Conservation (phyloP, 2,888 invertebrate genomes). For the Pachycephus smyrnensis region DNA sequence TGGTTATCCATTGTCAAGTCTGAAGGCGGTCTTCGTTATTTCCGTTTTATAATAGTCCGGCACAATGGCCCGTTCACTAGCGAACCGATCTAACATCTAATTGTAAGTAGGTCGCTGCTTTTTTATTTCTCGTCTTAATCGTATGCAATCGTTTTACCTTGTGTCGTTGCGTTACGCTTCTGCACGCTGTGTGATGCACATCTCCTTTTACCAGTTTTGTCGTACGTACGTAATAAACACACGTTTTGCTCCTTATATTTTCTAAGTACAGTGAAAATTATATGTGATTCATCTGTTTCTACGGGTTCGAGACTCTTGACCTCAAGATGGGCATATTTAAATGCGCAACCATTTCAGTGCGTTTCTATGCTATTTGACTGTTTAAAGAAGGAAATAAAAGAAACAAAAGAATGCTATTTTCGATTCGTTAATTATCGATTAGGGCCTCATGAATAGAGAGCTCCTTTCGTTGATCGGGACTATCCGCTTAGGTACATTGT, state of each 20-base stretch:
- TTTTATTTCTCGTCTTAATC: not conserved
- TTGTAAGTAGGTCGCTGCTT: not conserved
- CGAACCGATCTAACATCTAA: not conserved
- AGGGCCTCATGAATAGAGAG: not conserved
- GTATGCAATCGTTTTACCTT: not conserved
- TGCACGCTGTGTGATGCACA: not conserved
- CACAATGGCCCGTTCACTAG: not conserved
- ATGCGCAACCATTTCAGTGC: not conserved
- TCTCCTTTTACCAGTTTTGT: not conserved
- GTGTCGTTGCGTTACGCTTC: not conserved
- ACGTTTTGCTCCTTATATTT: not conserved
- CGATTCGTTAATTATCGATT: not conserved
- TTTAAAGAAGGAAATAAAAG: not conserved
- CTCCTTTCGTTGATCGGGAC: not conserved
- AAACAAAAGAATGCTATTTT: not conserved
- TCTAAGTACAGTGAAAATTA: not conserved
- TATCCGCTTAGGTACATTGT: not conserved
- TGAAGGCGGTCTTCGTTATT: slow-evolving; percentile 23
- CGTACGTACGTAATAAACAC: not conserved
- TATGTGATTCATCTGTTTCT: not conserved
- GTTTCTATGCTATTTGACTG: not conserved
- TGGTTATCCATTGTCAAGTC: slow-evolving; percentile 4
- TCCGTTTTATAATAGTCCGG: not conserved
- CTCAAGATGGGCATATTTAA: not conserved
- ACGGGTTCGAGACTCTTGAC: not conserved